Conservation (phyloP, 2,888 invertebrate species). For the Leucophora obtusa region DNA sequence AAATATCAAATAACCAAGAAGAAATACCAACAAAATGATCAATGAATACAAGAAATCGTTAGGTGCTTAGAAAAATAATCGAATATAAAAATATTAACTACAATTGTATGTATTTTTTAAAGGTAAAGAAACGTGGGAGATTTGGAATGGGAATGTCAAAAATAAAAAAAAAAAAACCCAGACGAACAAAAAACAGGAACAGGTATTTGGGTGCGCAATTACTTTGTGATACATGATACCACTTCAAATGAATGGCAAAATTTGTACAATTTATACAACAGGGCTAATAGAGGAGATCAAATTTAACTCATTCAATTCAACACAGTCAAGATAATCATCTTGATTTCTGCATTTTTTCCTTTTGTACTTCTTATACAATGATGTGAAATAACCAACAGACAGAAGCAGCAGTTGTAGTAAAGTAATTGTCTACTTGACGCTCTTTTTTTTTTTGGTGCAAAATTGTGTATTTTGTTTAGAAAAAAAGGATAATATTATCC, state of each 20-base stretch:
- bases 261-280: slow-evolving; percentile 60
- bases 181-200: slow-evolving; percentile 59
- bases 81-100: slow-evolving; percentile 10
- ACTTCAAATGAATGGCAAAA: slow-evolving; percentile 71
- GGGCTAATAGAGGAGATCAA: slow-evolving; percentile 77
- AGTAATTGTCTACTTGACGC: slow-evolving; percentile 71
- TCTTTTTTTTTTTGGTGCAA: slow-evolving; percentile 13
- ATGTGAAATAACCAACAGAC: slow-evolving; percentile 19
- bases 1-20: slow-evolving; percentile 57
- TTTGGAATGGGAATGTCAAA: slow-evolving; percentile 12
- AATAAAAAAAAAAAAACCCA: background rate
- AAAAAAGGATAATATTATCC: slow-evolving; percentile 59
- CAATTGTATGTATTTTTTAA: slow-evolving; percentile 21
- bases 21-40: slow-evolving; percentile 17
- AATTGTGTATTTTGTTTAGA: slow-evolving; percentile 27
- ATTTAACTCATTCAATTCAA: slow-evolving; percentile 73
- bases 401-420: slow-evolving; percentile 48
- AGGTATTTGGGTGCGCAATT: slow-evolving; percentile 68
- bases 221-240: slow-evolving; percentile 72
- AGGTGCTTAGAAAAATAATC: slow-evolving; percentile 29
- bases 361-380: slow-evolving; percentile 20
- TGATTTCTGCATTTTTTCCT: slow-evolving; percentile 34
- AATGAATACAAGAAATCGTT: slow-evolving; percentile 38
- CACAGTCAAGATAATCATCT: slow-evolving; percentile 73
- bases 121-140: slow-evolving; percentile 56